Base-by-base conservation (phyloP, 2,797 vertebrate species). In the Megalops cyprinoides region DNA sequence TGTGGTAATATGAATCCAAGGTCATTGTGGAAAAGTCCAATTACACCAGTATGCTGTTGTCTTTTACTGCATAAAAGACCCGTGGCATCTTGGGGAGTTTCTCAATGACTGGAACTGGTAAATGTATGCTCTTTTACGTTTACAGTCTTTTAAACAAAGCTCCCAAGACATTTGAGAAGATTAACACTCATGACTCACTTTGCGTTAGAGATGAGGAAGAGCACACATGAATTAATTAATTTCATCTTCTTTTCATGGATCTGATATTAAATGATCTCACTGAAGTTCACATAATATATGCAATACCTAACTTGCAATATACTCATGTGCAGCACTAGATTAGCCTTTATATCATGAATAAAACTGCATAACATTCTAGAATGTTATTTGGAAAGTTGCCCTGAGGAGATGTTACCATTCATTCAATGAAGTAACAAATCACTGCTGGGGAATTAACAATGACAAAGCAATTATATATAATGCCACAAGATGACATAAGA, bases 181-280 rank as follows among this genome's bases (percentile, higher is more conserved):
- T 75, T 51, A 75, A 34, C 28, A 53, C 31, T 75, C 23, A 49
- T 75, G 18, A 49, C 75, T 75, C 74, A 34, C 74, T 75, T 51
- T 12, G 28, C 15, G 31, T 48, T 74, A 23, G 44, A 23, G n/a
- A 46, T 46, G 44, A 75, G 28, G 42, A 75, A 51, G 46, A 31
- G 18, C 49, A 51, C 34, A 44, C 14, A 28, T 31, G 15, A 12
- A 75, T 31, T 31, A 51, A 49, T 75, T 18, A 75, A 23, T 75
- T 20, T 44, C 37, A 9, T 75, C 10, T 42, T 39, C 15, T 75
- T 28, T 15, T 34, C 31, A 51, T 75, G 14, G 28, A 44, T 31
- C 48, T 75, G 48, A 4, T 18, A 34, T 75, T 25, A 8, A 75
- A 34, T 51, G 10, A 18, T 51, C 28, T 53, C 51, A 23, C 25